Evolutionary conservation across 1,140 invertebrate species (phyloP).

Genomic region (Zaprionus ornatus): DNA sequence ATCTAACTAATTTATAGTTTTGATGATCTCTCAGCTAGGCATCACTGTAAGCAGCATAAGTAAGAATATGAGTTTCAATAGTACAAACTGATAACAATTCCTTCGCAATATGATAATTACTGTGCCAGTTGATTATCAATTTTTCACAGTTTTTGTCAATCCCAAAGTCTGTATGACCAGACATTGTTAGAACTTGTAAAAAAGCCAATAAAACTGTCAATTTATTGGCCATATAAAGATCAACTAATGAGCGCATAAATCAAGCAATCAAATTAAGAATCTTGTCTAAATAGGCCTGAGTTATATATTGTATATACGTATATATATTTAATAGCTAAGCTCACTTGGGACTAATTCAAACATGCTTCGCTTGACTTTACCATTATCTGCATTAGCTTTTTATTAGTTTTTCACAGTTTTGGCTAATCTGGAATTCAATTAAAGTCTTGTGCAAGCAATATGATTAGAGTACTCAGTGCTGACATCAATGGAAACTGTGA

Average conservation of each 20-base stretch:
- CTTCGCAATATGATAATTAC: neutral
- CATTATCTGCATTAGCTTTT: neutral
- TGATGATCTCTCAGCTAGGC: no score
- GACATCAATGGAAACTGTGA: neutral
- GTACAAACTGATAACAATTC: neutral
- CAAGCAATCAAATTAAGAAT: neutral
- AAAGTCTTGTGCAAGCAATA: neutral
- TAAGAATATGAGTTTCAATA: neutral
- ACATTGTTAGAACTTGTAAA: neutral
- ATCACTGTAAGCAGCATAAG: neutral
- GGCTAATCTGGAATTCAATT: neutral
- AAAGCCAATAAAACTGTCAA: neutral
- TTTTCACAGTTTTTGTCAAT: neutral
- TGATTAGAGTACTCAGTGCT: neutral
- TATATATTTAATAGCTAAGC: neutral
- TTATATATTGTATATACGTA: neutral
- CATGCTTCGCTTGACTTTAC: neutral
- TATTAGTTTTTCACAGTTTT: neutral
- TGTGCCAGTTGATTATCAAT: neutral
- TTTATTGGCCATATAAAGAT: neutral
- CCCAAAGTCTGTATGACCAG: neutral
- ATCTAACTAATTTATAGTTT: no score
- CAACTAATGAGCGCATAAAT: neutral
- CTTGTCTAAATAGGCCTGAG: neutral
- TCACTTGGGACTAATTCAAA: neutral